phyloP scores from a whole-genome alignment of 2,797 vertebrate genomes.

The Amblyopsis hoosieri region DNA sequence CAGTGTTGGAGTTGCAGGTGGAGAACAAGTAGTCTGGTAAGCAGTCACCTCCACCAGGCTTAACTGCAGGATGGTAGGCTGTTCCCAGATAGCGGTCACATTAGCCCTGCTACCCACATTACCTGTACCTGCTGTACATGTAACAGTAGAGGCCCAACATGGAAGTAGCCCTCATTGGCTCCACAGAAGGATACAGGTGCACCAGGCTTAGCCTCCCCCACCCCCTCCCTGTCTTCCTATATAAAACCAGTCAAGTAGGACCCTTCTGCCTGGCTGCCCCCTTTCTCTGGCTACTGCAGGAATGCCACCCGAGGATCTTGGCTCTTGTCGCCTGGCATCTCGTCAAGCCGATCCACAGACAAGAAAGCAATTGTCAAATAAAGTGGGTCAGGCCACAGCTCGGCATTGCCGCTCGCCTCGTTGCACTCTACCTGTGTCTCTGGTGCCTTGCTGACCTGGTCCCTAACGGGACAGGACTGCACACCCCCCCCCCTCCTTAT shows the following conservation, averaged over 20 bases:
- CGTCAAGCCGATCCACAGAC: slow-evolving; percentile 84
- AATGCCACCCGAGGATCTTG: slow-evolving; percentile 80
- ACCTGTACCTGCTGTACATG: slow-evolving; percentile 39
- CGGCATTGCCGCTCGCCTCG: slow-evolving; percentile 77
- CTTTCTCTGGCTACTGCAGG: slow-evolving; percentile 79
- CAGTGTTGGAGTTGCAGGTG: slow-evolving; percentile 18
- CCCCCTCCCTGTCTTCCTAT: slow-evolving; percentile 10
- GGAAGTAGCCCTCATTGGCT: slow-evolving; percentile 25
- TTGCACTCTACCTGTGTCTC: slow-evolving; percentile 40
- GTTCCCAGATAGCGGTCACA: background rate
- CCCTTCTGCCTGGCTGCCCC: slow-evolving; percentile 83
- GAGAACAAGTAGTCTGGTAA: slow-evolving; percentile 27
- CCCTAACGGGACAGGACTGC: too few relatives aligned
- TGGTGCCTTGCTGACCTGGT: too few relatives aligned
- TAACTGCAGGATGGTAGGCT: background rate
- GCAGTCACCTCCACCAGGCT: slow-evolving; percentile 8
- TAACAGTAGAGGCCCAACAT: slow-evolving; percentile 10
- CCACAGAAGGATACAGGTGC: slow-evolving; percentile 74
- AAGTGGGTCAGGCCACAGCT: slow-evolving; percentile 86
- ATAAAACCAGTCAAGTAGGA: slow-evolving; percentile 80
- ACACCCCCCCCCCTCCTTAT: slow-evolving; percentile 29
- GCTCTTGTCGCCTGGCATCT: slow-evolving; percentile 85
- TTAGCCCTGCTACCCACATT: background rate
- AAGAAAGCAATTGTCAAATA: slow-evolving; percentile 88
- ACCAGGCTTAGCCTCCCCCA: slow-evolving; percentile 19